phyloP scores from a whole-genome alignment of 2,888 invertebrate genomes.

The Lydus trimaculatus region DNA sequence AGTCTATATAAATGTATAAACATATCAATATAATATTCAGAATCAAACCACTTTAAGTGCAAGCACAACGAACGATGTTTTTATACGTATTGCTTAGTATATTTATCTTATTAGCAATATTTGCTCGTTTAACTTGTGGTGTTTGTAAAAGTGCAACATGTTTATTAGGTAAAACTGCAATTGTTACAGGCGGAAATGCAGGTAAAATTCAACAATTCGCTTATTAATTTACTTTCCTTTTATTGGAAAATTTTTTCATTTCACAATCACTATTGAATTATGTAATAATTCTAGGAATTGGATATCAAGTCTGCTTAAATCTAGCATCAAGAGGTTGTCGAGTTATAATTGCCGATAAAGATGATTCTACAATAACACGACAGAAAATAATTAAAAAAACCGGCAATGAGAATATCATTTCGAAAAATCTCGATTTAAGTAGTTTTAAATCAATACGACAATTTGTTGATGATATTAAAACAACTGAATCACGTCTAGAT shows the following conservation, averaged over 20 bases:
- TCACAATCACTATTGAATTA: conserved; percentile 10
- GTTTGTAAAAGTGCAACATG: conserved; percentile 41
- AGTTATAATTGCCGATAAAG: conserved; percentile 63
- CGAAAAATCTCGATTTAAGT: conserved; percentile 63
- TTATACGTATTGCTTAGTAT: background rate
- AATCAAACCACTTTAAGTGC: background rate
- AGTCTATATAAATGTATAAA: too few relatives aligned
- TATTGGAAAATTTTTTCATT: background rate
- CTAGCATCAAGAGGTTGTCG: conserved; percentile 62
- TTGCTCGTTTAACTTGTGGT: conserved; percentile 13
- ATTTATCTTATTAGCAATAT: background rate
- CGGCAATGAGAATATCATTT: conserved; percentile 51
- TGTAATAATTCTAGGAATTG: conserved; percentile 54
- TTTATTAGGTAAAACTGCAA: conserved; percentile 52
- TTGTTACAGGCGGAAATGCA: conserved; percentile 54
- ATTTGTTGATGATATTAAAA: conserved; percentile 68
- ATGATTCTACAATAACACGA: conserved; percentile 43
- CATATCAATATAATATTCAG: too few relatives aligned
- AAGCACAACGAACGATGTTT: background rate
- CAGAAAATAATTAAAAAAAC: conserved; percentile 48
- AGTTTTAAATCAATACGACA: conserved; percentile 65
- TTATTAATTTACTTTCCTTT: background rate
- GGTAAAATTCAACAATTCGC: conserved; percentile 36
- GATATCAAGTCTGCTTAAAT: conserved; percentile 57
- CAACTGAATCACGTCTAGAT: conserved; percentile 65